These are phyloP conservation scores for Cremastinae sp. DNA, from an alignment of 2,888 invertebrate species.

Conservation along the genomic window DNA sequence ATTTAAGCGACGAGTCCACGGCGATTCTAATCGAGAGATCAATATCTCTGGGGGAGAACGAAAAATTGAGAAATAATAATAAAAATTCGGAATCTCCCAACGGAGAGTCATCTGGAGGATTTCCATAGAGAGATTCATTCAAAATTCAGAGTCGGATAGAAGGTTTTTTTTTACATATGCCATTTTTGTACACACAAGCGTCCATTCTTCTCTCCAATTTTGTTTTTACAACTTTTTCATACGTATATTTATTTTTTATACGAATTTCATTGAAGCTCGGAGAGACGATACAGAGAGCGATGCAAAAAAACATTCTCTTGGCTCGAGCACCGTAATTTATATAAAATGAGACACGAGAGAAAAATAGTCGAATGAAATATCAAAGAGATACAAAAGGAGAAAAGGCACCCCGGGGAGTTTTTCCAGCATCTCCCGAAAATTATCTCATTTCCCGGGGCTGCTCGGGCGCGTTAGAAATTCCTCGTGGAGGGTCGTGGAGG, in stretches of 20 bases:
- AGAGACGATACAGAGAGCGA: too few species aligned
- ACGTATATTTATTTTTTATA: too few species aligned
- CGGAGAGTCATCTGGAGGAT: slow-evolving; percentile 43
- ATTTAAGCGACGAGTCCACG: not conserved
- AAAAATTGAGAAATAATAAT: slow-evolving; percentile 12
- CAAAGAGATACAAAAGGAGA: not conserved
- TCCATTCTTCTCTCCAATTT: too few species aligned
- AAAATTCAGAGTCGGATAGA: not conserved
- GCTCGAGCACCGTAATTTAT: not conserved
- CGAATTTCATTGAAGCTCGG: too few species aligned
- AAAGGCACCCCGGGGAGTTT: too few species aligned
- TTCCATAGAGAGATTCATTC: slow-evolving; percentile 39
- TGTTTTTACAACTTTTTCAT: too few species aligned
- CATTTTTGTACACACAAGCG: slow-evolving; percentile 14
- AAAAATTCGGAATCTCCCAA: slow-evolving; percentile 1
- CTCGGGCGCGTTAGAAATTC: too few species aligned
- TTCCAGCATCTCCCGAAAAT: too few species aligned
- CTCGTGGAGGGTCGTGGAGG: too few species aligned
- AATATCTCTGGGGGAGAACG: not conserved
- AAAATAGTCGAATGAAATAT: slow-evolving; percentile 6
- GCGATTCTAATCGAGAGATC: slow-evolving; percentile 21
- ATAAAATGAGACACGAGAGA: not conserved
- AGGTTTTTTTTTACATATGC: too few species aligned
- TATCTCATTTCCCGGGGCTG: too few species aligned
- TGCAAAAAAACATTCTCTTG: slow-evolving; percentile 11